These are phyloP conservation scores for Anarhynchus alexandrinus DNA, from an alignment of 2,113 vertebrate genomes.

Conservation along the genomic window DNA sequence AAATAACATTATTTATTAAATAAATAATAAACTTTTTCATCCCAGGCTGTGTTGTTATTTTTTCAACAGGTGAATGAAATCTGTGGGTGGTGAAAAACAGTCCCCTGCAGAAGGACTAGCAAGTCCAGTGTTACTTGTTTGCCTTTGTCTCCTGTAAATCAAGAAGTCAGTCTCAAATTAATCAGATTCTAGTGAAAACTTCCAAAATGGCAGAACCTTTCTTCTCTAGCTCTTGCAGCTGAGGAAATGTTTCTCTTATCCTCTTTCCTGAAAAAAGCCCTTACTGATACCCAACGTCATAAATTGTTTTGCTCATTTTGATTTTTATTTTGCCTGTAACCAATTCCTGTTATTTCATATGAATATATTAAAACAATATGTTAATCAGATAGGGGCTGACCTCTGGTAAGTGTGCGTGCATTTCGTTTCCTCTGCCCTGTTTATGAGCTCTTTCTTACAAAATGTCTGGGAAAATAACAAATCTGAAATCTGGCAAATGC, in stretches of 20 bases:
- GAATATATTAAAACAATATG: neutral
- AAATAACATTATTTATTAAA: neutral
- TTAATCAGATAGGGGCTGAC: neutral
- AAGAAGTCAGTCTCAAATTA: neutral
- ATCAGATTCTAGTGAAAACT: neutral
- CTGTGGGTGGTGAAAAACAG: neutral
- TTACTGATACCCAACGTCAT: rapidly evolving
- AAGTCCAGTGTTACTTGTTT: neutral
- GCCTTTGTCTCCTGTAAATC: neutral
- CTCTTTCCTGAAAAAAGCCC: neutral
- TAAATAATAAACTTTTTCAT: neutral
- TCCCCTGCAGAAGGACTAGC: neutral
- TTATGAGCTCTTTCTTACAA: neutral
- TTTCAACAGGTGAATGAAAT: neutral
- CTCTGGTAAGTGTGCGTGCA: rapidly evolving
- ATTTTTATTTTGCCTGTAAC: neutral
- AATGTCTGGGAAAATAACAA: neutral
- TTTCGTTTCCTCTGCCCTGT: neutral
- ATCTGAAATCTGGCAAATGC: neutral
- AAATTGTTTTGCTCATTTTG: neutral
- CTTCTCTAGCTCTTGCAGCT: neutral
- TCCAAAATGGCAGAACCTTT: neutral
- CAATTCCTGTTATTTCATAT: neutral
- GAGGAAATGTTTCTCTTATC: neutral
- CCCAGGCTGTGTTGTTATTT: neutral